These are phyloP conservation scores for Drosophila neocordata DNA, from an alignment of 1,140 invertebrate genomes.

Conservation along the genomic window DNA sequence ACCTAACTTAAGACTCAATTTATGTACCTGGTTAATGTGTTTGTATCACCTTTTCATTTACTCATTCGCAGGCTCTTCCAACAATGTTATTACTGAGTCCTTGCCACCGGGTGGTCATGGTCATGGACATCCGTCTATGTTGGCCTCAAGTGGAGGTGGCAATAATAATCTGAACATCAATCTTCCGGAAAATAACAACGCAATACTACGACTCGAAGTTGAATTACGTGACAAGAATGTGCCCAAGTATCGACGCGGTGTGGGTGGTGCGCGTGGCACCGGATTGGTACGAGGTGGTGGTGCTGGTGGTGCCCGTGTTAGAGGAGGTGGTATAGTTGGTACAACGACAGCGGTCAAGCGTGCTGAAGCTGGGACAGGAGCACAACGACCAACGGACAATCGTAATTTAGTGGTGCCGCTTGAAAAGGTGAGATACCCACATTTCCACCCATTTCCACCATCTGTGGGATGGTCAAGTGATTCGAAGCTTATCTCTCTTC, in stretches of 20 bases:
- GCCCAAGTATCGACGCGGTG: constrained; percentile 71
- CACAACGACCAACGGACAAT: constrained; percentile 53
- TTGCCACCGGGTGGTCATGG: constrained; percentile 24
- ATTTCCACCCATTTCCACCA: background rate
- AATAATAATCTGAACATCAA: constrained; percentile 83
- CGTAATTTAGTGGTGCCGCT: constrained; percentile 79
- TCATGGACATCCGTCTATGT: constrained; percentile 24
- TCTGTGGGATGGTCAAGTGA: constrained; percentile 32
- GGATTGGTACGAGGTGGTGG: constrained; percentile 41
- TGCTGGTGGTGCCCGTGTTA: constrained; percentile 11
- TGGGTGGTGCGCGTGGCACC: constrained; percentile 34
- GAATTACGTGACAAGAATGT: constrained; percentile 83
- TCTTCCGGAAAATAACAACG: constrained; percentile 81
- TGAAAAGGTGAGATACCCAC: constrained; percentile 80
- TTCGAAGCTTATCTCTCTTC: constrained; percentile 28
- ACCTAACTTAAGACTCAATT: constrained; percentile 39
- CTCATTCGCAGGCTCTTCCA: constrained; percentile 62
- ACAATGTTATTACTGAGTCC: constrained; percentile 53
- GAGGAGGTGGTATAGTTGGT: background rate
- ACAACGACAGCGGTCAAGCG: constrained; percentile 4
- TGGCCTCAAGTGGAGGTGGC: constrained; percentile 32
- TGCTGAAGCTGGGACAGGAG: constrained; percentile 30
- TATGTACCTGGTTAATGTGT: constrained; percentile 30
- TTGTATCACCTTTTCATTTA: constrained; percentile 64
- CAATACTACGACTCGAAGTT: constrained; percentile 82